These are phyloP conservation scores for Centropyge bicolor DNA, from an alignment of 2,797 vertebrate species.

Conservation along the genomic window DNA sequence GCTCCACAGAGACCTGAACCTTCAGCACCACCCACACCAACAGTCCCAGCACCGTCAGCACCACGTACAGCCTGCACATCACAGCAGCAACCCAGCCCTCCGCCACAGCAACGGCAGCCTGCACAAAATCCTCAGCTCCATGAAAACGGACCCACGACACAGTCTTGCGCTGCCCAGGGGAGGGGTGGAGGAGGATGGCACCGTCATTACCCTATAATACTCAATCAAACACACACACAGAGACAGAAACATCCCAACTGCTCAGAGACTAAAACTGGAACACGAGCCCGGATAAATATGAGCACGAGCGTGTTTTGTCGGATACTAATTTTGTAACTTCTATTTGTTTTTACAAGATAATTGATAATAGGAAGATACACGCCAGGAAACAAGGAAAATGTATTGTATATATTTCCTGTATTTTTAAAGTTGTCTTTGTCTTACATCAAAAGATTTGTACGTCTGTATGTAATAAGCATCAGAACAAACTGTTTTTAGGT, in stretches of 20 bases:
- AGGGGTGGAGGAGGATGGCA: constrained; percentile 96
- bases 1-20: constrained; percentile 91
- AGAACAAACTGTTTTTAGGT: constrained; percentile 74
- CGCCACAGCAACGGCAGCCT: constrained; percentile 93
- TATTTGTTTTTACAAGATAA: constrained; percentile 55
- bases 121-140: constrained; percentile 94
- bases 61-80: constrained; percentile 75
- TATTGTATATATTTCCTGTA: constrained; percentile 72
- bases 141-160: constrained; percentile 95
- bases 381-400: constrained; percentile 59
- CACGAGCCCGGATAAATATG: constrained; percentile 57
- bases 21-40: constrained; percentile 76
- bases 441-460: constrained; percentile 68
- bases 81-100: constrained; percentile 85
- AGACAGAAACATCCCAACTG: constrained; percentile 64
- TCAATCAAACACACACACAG: constrained; percentile 12
- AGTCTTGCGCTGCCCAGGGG: constrained; percentile 95
- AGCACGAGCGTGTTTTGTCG: constrained; percentile 61
- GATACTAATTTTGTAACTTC: constrained; percentile 73
- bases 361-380: constrained; percentile 63
- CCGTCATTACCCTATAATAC: constrained; percentile 95
- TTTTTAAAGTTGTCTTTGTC: constrained; percentile 68
- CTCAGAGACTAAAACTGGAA: constrained; percentile 81
- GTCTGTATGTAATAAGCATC: constrained; percentile 71
- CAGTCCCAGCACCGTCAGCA: constrained; percentile 76